Base-by-base conservation (phyloP, 2,113 vertebrate genomes). In the Channa maculata region DNA sequence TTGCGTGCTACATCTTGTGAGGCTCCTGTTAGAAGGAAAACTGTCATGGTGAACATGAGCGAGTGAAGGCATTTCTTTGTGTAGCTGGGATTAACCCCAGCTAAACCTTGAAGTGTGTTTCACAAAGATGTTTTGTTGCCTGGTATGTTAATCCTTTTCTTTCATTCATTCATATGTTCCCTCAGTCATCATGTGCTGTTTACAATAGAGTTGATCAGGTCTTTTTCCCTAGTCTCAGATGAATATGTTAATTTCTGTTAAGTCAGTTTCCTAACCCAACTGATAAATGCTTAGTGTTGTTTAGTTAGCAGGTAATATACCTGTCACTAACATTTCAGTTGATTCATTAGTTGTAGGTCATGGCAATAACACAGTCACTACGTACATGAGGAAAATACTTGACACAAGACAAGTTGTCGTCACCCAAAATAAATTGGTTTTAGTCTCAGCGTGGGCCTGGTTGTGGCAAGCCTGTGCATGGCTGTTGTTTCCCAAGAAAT, bases 61-160 rank as follows among this genome's bases (percentile, higher is more conserved):
- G 61, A 73, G 71, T 3, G 75, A 65, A 79, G 77, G 67, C 51
- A 45, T 58, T 71, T 84, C 71, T 61, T 46, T 54, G 49, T 61
- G 61, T 14, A 55, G 77, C 69, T 57, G 54, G 75, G 88, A 89
- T 91, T 93, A 89, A 79, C 83, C 75, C 71, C 2, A 33, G 45
- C 53, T 71, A 59, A 84, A 87, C 72, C 89, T 78, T 24, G 38
- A 74, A 86, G 87, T 85, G 79, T 43, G 71, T 77, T 84, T 77
- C 77, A 91, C 89, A 89, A 86, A 87, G 84, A 80, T 78, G 84
- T 92, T 92, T 93, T 91, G 85, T 92, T 88, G 82, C 68, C 81
- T 63, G 79, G 87, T 80, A 89, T 84, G 87, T 87, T 92, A 88
- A 92, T 86, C 78, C 71, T 6, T 66, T 82, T 83, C 68, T 79